Evolutionary conservation across 2,888 invertebrate species (phyloP), one percentile per base, ranked within the genome.

Genomic region (Philereme transversata): DNA sequence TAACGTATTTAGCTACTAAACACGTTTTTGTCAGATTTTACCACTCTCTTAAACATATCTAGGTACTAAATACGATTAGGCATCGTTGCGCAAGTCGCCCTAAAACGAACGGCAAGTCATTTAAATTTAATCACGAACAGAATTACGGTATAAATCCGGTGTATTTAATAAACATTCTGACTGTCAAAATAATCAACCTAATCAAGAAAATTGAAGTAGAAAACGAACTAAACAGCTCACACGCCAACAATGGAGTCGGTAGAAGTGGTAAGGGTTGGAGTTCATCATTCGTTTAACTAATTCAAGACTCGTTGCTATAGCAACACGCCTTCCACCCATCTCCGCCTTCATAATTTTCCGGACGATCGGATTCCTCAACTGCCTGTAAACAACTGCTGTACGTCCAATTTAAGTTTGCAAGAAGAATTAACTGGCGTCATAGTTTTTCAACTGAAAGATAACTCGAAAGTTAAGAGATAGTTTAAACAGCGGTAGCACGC

Each of bases 221-320:
- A 57, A 60, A 49, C 34, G 33, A 50, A 40, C 11, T 35, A 45
- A 40, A 47, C 22, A 22, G 51, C 40, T 52, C 33, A 53, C 48
- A 46, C 55, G 65, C 60, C 60, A 78, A 75, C 77, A 76, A 73
- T 66, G 69, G 66, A 67, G 74, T 71, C 67, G 65, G 60, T 63
- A 65, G 65, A 68, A 73, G 22, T 22, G 22, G 22, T 22, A 74
- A 77, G 82, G 84, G n/a, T n/a, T 77, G 75, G 80, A 81, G 81
- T 85, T 83, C 83, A 85, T 86, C 83, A 85, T 84, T 83, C 84
- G 83, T 80, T 79, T 86, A 87, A 88, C 83, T 85, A 87, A 89
- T 88, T 85, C 88, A 85, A 78, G 72, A 78, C 81, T 72, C 72
- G 87, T 90, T 71, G 71, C 78, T 80, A 85, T 86, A 74, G 83